These are phyloP conservation scores for Chymomyza procnemis DNA, from an alignment of 2,888 invertebrate species.

Conservation along the genomic window DNA sequence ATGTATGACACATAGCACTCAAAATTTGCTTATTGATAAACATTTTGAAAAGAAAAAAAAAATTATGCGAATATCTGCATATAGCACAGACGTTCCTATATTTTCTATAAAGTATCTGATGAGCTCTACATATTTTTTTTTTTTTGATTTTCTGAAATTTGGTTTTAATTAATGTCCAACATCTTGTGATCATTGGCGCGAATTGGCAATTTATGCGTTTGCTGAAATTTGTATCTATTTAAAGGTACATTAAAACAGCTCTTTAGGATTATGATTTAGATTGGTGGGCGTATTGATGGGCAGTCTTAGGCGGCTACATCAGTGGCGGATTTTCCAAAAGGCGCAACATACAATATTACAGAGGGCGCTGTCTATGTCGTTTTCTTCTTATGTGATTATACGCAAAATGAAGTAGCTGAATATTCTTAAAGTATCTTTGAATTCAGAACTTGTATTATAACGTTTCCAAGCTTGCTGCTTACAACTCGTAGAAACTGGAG, in stretches of 20 bases:
- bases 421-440: too few relatives aligned
- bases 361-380: too few relatives aligned
- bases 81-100: background rate
- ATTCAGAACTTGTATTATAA: too few relatives aligned
- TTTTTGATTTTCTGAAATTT: slow-evolving; percentile 18
- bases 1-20: slow-evolving; percentile 59
- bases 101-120: slow-evolving; percentile 8
- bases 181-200: slow-evolving; percentile 46
- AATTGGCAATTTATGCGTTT: slow-evolving; percentile 41
- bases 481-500: too few relatives aligned
- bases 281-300: background rate
- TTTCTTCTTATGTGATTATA: too few relatives aligned
- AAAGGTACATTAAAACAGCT: background rate
- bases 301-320: background rate
- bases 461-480: too few relatives aligned
- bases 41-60: background rate
- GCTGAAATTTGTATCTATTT: background rate
- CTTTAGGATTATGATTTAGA: background rate
- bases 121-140: slow-evolving; percentile 35
- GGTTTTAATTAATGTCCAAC: slow-evolving; percentile 47
- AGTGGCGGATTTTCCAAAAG: background rate
- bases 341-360: too few relatives aligned
- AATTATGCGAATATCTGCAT: background rate
- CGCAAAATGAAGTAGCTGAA: too few relatives aligned
- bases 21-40: background rate